phyloP scores from a whole-genome alignment of 2,888 invertebrate genomes.

The Platypus cylindrus region DNA sequence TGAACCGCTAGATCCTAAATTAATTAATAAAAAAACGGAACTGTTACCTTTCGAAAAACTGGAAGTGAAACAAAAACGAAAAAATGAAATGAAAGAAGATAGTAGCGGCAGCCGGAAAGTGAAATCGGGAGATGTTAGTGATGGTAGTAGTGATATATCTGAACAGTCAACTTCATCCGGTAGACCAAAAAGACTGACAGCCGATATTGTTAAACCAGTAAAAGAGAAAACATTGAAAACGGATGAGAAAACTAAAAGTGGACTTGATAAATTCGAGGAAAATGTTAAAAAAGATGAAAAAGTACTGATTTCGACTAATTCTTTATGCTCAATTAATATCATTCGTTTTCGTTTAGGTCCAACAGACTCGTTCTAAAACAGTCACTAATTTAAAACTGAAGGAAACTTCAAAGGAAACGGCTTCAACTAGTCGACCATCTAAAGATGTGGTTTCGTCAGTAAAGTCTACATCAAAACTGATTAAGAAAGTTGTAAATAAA shows the following conservation, averaged over 20 bases:
- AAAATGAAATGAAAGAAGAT: constrained; percentile 8
- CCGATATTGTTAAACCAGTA: constrained; percentile 19
- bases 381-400: constrained; percentile 19
- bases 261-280: constrained; percentile 30
- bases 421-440: constrained; percentile 12
- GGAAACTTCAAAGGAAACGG: constrained; percentile 16
- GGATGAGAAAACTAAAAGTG: constrained; percentile 27
- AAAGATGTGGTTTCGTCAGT: constrained; percentile 11
- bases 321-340: constrained; percentile 1
- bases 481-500: constrained; percentile 5
- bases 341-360: constrained; percentile 18
- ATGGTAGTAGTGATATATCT: constrained; percentile 25
- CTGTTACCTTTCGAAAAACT: constrained; percentile 5
- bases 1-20: constrained; percentile 16
- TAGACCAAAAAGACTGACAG: constrained; percentile 24
- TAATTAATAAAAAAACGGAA: constrained; percentile 15
- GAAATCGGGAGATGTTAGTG: constrained; percentile 20
- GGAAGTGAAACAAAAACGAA: constrained; percentile 16
- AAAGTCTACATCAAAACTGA: constrained; percentile 1
- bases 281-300: constrained; percentile 24
- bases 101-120: constrained; percentile 6
- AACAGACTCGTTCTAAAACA: constrained; percentile 34
- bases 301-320: constrained; percentile 16
- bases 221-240: constrained; percentile 31
- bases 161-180: constrained; percentile 18